Evolutionary conservation across 2,113 vertebrate species (phyloP), one percentile per base, ranked within the genome.

Genomic region (Pagrus major): DNA sequence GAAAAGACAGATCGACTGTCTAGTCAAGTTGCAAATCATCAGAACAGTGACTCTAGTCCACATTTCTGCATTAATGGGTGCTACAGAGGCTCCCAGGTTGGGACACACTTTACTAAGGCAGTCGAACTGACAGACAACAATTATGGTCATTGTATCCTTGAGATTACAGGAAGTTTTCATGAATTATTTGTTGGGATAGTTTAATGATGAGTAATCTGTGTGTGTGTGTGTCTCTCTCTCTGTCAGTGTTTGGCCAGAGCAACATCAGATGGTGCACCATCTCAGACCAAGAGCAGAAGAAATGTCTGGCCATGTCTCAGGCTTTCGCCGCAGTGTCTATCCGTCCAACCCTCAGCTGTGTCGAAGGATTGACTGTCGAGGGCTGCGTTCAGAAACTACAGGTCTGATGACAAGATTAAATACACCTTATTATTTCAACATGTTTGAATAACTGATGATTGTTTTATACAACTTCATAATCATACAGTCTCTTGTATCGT

Each of bases 241-340:
- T 31, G 66, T 9, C 89, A 98, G 97, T 68, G 9, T 86, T 89
- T 0, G 1, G 93, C 8, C 85, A 95, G 83, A 90, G 72, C 41
- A 92, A 55, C 54, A 56, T 99, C 83, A 93, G 90, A 9, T 99
- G 98, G 98, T 99, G 98, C 87, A 95, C 96, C 1, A 81, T 95
- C 82, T 98, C 97, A 0, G 60, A 93, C 0, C 18, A 49, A 0
- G 98, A 99, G 81, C 92, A 93, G 80, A 76, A 12, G 42, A 99
- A 99, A 78, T 99, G 98, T 70, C 72, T 64, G 5, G 92, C 84
- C 73, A 98, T 99, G 98, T 94, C 95, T 0, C 18, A 82, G 31
- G 92, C 96, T 20, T 98, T 99, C 42, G 21, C 61, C n/a, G 16
- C 7, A 10, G 96, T 90, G 4, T 77, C 93, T 21, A 90, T 99